phyloP scores from a whole-genome alignment of 2,888 invertebrate genomes.

The Celastrina argiolus region DNA sequence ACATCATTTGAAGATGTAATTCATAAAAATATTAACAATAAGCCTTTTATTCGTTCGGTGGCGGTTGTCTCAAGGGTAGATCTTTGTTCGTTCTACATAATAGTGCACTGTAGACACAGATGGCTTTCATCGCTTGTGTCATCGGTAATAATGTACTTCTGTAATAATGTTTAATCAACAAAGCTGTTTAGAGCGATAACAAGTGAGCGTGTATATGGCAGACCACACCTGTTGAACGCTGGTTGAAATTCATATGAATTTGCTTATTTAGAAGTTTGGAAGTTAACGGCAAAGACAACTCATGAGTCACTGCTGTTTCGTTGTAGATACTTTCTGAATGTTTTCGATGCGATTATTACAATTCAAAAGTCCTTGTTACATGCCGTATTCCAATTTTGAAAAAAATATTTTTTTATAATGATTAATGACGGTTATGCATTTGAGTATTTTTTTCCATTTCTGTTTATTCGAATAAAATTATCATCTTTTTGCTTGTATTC shows the following conservation, averaged over 20 bases:
- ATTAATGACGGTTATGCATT: too few species aligned
- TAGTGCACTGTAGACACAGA: constrained; percentile 66
- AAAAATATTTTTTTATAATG: too few species aligned
- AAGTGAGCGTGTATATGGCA: constrained; percentile 51
- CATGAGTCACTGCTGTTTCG: background rate
- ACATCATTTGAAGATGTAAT: background rate
- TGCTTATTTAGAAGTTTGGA: background rate
- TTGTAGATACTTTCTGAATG: background rate
- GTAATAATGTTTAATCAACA: constrained; percentile 67
- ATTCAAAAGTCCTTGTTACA: too few species aligned
- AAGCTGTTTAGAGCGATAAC: constrained; percentile 64
- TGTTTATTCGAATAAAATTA: too few species aligned
- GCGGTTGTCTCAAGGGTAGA: constrained; percentile 64
- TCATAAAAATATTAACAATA: constrained; percentile 9
- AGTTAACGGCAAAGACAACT: background rate
- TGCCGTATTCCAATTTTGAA: too few species aligned
- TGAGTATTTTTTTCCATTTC: too few species aligned
- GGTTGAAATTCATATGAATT: background rate
- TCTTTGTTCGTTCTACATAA: constrained; percentile 64
- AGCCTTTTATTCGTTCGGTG: constrained; percentile 21
- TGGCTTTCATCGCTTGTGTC: constrained; percentile 73
- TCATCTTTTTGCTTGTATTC: too few species aligned
- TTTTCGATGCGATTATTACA: too few species aligned
- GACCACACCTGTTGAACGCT: constrained; percentile 56
- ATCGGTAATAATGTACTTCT: constrained; percentile 72